phyloP scores from a whole-genome alignment of 2,113 vertebrate species.

The Phylloscopus trochilus region DNA sequence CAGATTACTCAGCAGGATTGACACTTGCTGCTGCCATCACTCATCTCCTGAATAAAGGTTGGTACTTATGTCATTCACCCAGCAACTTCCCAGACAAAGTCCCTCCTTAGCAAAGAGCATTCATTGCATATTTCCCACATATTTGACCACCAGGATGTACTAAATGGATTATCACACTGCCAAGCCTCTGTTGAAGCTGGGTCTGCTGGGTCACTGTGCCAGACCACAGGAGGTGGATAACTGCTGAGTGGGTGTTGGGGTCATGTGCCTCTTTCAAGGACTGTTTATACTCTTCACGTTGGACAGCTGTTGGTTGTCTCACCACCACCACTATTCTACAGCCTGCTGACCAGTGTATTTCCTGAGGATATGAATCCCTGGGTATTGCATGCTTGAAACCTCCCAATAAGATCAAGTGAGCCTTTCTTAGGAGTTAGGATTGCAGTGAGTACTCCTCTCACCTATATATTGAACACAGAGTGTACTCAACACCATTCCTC shows the following conservation, averaged over 20 bases:
- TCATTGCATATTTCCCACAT: neutral
- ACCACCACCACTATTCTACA: neutral
- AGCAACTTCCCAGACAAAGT: neutral
- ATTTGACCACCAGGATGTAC: neutral
- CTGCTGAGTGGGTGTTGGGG: neutral
- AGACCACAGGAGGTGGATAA: neutral
- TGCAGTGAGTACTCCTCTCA: neutral
- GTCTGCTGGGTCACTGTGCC: neutral
- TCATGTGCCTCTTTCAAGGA: neutral
- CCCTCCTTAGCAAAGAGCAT: neutral
- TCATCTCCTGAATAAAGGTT: neutral
- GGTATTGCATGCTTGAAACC: neutral
- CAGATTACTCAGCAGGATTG: neutral
- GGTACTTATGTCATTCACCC: neutral
- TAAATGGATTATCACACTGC: neutral
- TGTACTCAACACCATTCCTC: neutral
- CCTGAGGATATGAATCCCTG: neutral
- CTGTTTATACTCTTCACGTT: neutral
- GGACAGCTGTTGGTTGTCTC: neutral
- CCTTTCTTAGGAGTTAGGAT: neutral
- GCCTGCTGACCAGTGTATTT: neutral
- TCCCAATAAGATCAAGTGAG: neutral
- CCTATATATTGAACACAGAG: neutral
- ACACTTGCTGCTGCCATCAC: neutral
- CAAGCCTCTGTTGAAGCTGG: neutral